Percentiles rank a stretch among this genome's conserved stretches.
Conservation (phyloP, 2,113 vertebrate species). For the Macrotis lagotis region DNA sequence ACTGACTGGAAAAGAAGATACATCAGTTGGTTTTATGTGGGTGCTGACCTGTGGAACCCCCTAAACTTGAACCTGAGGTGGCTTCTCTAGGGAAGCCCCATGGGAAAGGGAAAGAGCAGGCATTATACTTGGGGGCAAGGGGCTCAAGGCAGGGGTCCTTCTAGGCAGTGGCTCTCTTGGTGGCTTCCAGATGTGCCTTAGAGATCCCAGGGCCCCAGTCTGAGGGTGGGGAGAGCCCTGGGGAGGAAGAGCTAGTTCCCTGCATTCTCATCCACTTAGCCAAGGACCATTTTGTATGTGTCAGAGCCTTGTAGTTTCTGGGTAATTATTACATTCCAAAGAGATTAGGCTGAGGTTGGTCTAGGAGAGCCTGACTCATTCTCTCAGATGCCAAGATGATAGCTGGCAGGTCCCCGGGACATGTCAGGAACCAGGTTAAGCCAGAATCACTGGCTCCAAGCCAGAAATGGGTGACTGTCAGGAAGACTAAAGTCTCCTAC, state of each 20-base stretch:
- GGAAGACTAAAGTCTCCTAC: too few relatives aligned
- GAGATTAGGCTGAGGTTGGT: background rate
- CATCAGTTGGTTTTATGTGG: too few relatives aligned
- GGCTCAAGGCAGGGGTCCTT: too few relatives aligned
- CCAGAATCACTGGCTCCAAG: background rate
- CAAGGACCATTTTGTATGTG: background rate
- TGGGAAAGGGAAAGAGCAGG: background rate
- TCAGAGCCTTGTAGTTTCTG: background rate
- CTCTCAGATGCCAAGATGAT: background rate
- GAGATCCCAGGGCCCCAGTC: background rate
- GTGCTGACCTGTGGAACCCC: background rate
- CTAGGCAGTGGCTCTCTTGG: too few relatives aligned
- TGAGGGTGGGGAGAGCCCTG: too few relatives aligned
- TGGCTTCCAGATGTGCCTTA: background rate
- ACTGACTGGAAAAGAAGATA: background rate
- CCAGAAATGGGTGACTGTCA: background rate
- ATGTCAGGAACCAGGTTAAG: background rate
- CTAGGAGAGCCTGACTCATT: background rate
- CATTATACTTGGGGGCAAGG: too few relatives aligned
- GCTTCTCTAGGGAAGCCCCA: background rate
- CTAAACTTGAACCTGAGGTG: too few relatives aligned
- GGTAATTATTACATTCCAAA: background rate
- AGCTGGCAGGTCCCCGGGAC: background rate
- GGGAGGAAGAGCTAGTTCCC: too few relatives aligned
- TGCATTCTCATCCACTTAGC: background rate